Conservation (phyloP, 2,888 invertebrate genomes). For the Teleogryllus oceanicus region DNA sequence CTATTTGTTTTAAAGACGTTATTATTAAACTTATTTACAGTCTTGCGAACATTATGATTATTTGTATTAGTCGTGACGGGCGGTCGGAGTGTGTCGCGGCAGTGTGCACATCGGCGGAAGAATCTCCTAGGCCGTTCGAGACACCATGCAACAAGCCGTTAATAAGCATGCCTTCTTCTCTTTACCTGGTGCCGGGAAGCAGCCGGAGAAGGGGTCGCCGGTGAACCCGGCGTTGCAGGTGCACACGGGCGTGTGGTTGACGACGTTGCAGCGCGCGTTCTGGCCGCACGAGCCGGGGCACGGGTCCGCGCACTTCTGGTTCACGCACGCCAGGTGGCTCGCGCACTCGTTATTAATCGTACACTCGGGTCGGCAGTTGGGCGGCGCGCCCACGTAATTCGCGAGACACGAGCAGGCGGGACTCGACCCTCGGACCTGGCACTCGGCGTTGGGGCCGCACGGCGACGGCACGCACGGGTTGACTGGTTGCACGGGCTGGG, state of each 20-base stretch:
- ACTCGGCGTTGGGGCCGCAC: slow-evolving; percentile 79
- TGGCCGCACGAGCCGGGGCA: slow-evolving; percentile 72
- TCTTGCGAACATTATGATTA: too few relatives aligned
- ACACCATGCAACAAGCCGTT: slow-evolving; percentile 32
- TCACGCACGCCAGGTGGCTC: slow-evolving; percentile 64
- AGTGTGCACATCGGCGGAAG: not conserved
- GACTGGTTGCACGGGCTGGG: slow-evolving; percentile 36
- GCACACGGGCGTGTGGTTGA: slow-evolving; percentile 72
- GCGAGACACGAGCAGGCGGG: slow-evolving; percentile 40
- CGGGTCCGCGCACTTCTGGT: slow-evolving; percentile 68
- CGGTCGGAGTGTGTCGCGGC: not conserved
- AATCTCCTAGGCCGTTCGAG: not conserved
- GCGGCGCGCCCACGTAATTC: slow-evolving; percentile 40
- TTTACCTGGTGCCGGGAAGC: slow-evolving; percentile 37
- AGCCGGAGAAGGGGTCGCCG: slow-evolving; percentile 58
- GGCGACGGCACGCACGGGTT: slow-evolving; percentile 47
- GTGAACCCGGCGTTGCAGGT: slow-evolving; percentile 64
- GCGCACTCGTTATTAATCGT: slow-evolving; percentile 69
- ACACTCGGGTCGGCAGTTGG: slow-evolving; percentile 69
- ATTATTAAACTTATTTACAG: too few relatives aligned
- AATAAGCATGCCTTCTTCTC: slow-evolving; percentile 25
- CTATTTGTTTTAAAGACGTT: too few relatives aligned
- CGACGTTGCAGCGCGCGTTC: slow-evolving; percentile 67
- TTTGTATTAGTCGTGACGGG: too few relatives aligned
- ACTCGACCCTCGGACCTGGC: slow-evolving; percentile 69